These are phyloP conservation scores for Neosilurus mollespiculum DNA, from an alignment of 2,797 vertebrate species.

Conservation along the genomic window DNA sequence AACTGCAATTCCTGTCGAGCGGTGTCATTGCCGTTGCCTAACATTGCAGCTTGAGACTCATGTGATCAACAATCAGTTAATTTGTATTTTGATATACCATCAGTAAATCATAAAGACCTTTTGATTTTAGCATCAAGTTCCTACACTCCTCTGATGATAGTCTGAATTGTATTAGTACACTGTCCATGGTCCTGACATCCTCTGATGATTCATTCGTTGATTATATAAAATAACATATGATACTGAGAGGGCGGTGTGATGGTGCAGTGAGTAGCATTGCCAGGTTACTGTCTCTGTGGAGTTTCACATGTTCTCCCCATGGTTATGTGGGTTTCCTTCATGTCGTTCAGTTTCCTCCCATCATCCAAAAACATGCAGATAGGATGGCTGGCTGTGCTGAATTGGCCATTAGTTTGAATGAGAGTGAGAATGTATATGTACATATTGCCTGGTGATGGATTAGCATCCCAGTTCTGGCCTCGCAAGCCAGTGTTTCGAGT, in stretches of 20 bases:
- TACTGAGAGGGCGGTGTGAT: conserved; percentile 2
- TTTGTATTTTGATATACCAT: background rate
- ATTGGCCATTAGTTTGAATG: background rate
- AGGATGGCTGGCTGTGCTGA: background rate
- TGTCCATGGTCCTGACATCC: conserved; percentile 68
- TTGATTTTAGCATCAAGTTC: background rate
- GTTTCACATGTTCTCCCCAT: background rate
- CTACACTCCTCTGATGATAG: background rate
- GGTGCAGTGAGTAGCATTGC: background rate
- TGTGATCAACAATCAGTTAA: background rate
- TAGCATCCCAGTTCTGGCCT: background rate
- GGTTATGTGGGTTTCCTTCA: background rate
- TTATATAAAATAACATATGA: conserved; percentile 27
- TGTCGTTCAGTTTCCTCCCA: background rate
- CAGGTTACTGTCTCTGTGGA: background rate
- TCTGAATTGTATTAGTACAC: conserved; percentile 34
- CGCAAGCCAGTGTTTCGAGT: background rate
- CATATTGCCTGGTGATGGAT: no score
- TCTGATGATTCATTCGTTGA: conserved; percentile 15
- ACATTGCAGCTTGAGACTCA: background rate
- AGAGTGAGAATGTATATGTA: background rate
- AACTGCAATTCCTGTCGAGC: background rate
- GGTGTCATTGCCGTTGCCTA: background rate
- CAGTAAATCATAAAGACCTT: background rate
- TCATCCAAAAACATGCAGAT: background rate